Conservation (phyloP, 2,113 vertebrate genomes). For the Cercocebus atys region DNA sequence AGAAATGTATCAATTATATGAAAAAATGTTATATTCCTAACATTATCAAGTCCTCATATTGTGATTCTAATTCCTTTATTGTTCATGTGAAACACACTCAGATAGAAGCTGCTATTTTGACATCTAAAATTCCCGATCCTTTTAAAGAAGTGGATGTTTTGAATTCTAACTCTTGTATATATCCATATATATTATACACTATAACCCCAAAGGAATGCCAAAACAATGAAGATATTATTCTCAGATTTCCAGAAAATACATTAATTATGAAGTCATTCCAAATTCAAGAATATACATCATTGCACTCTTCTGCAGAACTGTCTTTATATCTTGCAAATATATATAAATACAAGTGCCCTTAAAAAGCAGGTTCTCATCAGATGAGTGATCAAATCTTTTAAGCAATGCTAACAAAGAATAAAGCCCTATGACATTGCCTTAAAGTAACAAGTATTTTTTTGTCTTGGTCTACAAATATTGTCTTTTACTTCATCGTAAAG, state of each 20-base stretch:
- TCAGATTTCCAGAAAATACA: not conserved
- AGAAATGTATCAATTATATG: not conserved
- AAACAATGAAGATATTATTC: not conserved
- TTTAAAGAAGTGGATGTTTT: not conserved
- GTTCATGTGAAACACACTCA: not conserved
- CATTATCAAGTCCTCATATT: not conserved
- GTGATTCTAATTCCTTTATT: not conserved
- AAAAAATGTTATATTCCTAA: not conserved
- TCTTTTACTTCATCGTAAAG: not conserved
- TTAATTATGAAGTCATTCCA: not conserved
- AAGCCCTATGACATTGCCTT: not conserved
- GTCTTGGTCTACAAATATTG: not conserved
- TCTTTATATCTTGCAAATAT: not conserved
- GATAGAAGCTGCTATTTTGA: not conserved
- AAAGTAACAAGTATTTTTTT: not conserved
- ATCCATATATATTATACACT: not conserved
- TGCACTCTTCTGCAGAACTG: not conserved
- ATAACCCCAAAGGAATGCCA: not conserved
- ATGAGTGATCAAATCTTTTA: not conserved
- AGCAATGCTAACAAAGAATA: not conserved
- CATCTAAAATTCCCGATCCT: constrained; percentile 15
- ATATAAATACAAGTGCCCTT: not conserved
- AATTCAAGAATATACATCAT: not conserved
- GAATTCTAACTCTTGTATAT: not conserved
- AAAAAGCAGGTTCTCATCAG: not conserved